These are phyloP conservation scores for Gibbula magus DNA, from an alignment of 2,888 invertebrate genomes.

Conservation along the genomic window DNA sequence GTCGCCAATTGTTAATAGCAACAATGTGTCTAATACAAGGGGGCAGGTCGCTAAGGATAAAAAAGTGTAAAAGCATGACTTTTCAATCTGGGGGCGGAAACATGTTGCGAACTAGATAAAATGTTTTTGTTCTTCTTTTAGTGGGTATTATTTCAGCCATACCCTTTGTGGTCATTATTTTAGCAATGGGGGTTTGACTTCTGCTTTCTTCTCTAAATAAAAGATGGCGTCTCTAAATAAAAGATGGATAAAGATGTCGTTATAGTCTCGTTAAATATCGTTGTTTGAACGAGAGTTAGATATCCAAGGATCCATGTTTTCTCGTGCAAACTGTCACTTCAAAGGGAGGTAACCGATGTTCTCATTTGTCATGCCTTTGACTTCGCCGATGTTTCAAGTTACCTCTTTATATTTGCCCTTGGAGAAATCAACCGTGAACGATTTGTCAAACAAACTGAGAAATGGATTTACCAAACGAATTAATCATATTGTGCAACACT, in stretches of 20 bases:
- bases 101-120: not conserved
- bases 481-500: no score
- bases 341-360: not conserved
- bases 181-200: not conserved
- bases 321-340: not conserved
- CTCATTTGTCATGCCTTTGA: not conserved
- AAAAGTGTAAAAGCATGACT: not conserved
- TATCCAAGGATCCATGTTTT: not conserved
- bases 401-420: no score
- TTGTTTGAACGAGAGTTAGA: not conserved
- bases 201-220: no score
- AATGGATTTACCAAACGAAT: no score
- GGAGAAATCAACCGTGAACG: no score
- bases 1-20: no score
- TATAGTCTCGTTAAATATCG: slow-evolving; percentile 5
- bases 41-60: not conserved
- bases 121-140: not conserved
- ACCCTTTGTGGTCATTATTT: not conserved
- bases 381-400: not conserved
- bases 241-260: not conserved
- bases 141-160: not conserved
- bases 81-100: not conserved
- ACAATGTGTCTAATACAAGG: no score
- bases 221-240: no score
- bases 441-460: no score